Evolutionary conservation across 2,888 invertebrate genomes (phyloP).

Genomic region (Phrixothrix hirtus): DNA sequence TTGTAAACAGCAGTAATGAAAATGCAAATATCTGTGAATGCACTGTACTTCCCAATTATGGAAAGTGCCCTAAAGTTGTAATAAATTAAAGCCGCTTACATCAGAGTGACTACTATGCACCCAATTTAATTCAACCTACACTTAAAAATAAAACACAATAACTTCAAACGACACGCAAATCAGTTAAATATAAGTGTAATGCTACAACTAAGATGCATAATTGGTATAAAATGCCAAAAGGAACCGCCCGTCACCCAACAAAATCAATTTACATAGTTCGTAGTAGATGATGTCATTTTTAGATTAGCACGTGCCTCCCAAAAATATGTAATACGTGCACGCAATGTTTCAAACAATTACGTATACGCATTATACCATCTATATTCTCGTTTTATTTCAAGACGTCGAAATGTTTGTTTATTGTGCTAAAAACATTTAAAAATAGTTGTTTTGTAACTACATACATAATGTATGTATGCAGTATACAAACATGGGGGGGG

Average conservation of each 20-base stretch:
- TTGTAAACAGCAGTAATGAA: no score
- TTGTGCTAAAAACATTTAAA: no score
- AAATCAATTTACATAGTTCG: slow-evolving; percentile 21
- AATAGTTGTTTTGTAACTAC: no score
- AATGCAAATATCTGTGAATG: no score
- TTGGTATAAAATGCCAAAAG: slow-evolving; percentile 17
- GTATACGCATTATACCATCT: background rate
- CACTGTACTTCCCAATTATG: no score
- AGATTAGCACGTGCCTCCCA: slow-evolving; percentile 13
- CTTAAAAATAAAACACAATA: slow-evolving; percentile 17
- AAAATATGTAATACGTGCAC: no score
- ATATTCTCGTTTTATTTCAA: no score
- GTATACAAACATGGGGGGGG: no score
- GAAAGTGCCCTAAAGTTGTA: background rate
- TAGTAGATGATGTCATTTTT: slow-evolving; percentile 15
- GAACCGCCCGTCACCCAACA: slow-evolving; percentile 16
- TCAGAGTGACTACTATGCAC: slow-evolving; percentile 11
- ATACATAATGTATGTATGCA: no score
- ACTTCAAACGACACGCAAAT: slow-evolving; percentile 17
- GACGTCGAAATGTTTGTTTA: no score
- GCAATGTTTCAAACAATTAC: background rate
- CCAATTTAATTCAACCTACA: slow-evolving; percentile 19
- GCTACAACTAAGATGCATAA: slow-evolving; percentile 14
- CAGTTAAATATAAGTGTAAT: slow-evolving; percentile 13
- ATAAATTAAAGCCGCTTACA: slow-evolving; percentile 7